A percentile compares a stretch with the other conserved stretches of the same genome.
These are phyloP conservation scores for Heliocidaris tuberculata DNA, from an alignment of 35 echinoderm and acorn worm genomes.

Conservation along the genomic window DNA sequence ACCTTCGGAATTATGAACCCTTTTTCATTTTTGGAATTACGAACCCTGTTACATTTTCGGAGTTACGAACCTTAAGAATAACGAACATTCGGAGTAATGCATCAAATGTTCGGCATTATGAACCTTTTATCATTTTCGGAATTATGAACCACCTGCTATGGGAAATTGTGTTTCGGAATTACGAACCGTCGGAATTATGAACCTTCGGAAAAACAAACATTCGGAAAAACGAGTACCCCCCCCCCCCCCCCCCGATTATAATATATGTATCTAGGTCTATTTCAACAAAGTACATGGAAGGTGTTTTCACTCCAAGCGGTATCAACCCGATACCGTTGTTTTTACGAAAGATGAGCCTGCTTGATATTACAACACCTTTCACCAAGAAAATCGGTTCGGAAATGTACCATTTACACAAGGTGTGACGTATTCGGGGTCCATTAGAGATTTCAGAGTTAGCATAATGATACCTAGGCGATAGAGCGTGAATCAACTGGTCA, in stretches of 20 bases:
- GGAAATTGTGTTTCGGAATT: too few species aligned
- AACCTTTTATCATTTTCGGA: too few species aligned
- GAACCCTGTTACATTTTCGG: too few species aligned
- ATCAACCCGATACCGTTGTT: background rate
- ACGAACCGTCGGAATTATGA: too few species aligned
- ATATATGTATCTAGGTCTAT: background rate
- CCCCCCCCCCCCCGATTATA: background rate
- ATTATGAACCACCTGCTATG: too few species aligned
- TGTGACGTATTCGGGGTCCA: background rate
- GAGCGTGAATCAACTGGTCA: background rate
- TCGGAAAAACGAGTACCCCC: too few species aligned
- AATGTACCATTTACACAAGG: background rate
- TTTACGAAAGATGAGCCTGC: background rate
- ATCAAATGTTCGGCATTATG: too few species aligned
- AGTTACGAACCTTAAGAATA: too few species aligned
- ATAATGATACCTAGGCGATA: background rate
- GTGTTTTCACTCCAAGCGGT: background rate
- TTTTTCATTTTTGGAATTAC: too few species aligned
- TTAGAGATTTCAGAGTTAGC: background rate
- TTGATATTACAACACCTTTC: slow-evolving; percentile 2
- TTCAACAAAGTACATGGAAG: background rate
- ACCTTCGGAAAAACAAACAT: too few species aligned
- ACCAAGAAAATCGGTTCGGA: background rate
- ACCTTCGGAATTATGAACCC: too few species aligned
- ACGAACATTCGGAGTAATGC: too few species aligned